A percentile compares a stretch with the other conserved stretches of the same genome.
Evolutionary conservation across 2,797 vertebrate species (phyloP).

Genomic region (Micrastur ruficollis): DNA sequence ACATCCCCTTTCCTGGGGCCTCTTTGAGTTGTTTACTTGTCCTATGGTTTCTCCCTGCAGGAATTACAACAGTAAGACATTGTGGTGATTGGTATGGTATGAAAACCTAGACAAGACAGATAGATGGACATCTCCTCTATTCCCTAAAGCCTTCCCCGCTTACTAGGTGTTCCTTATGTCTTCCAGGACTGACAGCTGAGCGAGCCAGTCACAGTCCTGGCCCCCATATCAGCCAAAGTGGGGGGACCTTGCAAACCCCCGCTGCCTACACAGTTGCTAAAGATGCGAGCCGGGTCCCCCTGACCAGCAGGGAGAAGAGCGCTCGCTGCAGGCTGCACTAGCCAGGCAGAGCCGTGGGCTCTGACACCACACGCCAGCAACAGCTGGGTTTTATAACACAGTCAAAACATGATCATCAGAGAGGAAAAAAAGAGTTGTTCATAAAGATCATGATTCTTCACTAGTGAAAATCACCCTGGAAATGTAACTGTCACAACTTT

Average conservation of each 20-base stretch:
- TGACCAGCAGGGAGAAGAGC: rapidly evolving
- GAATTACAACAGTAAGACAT: not conserved
- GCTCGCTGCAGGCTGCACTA: not conserved
- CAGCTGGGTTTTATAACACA: not conserved
- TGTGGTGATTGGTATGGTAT: not conserved
- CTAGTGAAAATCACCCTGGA: not conserved
- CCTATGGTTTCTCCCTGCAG: not conserved
- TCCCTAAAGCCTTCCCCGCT: not conserved
- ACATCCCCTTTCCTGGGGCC: not conserved
- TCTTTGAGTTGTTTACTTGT: constrained; percentile 15
- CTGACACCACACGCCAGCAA: not conserved
- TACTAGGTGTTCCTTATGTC: not conserved
- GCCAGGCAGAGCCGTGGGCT: not conserved
- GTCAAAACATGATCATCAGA: not conserved
- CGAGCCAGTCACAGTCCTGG: not conserved
- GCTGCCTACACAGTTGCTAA: too few relatives aligned
- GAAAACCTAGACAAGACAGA: constrained; percentile 1
- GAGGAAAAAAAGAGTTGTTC: not conserved
- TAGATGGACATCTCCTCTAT: not conserved
- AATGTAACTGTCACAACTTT: not conserved
- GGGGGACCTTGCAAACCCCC: not conserved
- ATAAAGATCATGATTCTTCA: not conserved
- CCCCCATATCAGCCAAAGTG: rapidly evolving
- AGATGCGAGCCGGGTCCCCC: not conserved
- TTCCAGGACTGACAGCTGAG: not conserved